A percentile compares a stretch with the other conserved stretches of the same genome.
Evolutionary conservation across 64 coral and sea anemone genomes (phyloP).

Genomic region (Montipora efflorescens): DNA sequence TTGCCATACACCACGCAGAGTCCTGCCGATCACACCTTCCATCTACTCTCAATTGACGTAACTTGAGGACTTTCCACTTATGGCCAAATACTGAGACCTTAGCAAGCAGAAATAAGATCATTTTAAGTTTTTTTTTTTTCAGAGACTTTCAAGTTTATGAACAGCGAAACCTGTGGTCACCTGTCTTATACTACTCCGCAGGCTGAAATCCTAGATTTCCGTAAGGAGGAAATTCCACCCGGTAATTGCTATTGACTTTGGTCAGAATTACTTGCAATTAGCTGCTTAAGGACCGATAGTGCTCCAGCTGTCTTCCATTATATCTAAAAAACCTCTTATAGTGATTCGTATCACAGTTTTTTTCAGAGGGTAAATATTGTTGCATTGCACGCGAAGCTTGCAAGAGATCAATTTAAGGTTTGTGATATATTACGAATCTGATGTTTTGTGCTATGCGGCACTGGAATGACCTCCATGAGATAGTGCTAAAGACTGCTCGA

Average conservation of each 20-base stretch:
- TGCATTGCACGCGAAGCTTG: no score
- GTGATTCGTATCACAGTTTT: neutral
- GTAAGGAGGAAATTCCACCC: constrained; percentile 36
- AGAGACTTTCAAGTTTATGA: neutral
- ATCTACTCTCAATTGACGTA: no score
- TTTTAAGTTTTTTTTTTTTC: neutral
- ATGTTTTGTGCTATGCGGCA: neutral
- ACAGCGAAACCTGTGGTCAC: neutral
- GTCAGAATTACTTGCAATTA: neutral
- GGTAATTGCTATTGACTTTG: neutral
- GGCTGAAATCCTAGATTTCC: constrained; percentile 47
- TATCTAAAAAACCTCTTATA: neutral
- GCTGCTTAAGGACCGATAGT: neutral
- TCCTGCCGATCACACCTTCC: no score
- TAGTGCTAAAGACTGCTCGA: neutral
- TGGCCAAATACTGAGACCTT: neutral
- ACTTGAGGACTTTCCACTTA: neutral
- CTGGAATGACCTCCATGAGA: neutral
- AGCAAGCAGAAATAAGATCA: neutral
- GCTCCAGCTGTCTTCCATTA: neutral
- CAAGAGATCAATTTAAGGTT: no score
- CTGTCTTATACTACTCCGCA: neutral
- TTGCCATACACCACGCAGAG: no score
- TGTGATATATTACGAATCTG: no score
- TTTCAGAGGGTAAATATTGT: neutral